Base-by-base conservation (phyloP, 1,140 invertebrate genomes). In the Neodiprion virginianus region DNA sequence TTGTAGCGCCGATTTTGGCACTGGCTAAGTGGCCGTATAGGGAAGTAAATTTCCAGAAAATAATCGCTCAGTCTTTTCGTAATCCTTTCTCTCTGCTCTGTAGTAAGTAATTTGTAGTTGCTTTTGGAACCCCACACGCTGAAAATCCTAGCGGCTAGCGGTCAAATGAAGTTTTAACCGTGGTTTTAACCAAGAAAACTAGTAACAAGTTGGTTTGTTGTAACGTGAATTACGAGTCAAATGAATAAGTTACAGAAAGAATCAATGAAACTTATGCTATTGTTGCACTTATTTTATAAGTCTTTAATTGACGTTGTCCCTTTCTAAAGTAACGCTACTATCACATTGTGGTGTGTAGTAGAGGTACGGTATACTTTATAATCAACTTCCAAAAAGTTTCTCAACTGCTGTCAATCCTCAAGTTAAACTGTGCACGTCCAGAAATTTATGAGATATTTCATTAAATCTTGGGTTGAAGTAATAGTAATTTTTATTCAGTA, bases 171-270 rank as follows among this genome's bases (percentile, higher is more conserved):
- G 17, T 66, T n/a, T 66, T 7, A 40, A 40, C 28, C 28, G 5
- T 21, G 17, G 17, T 21, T 21, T 3, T 40, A 40, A 40, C 28
- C 5, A 40, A 40, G 5, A 40, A 40, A 40, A 40, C 5, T 40
- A 40, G 28, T 40, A 40, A 66, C 17, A n/a, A 66, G 17, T 5
- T 66, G 17, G 1, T n/a, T 66, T 5, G 14, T n/a, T 66, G 17
- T 3, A 66, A n/a, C 1, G 1, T n/a, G 14, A 66, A n/a, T n/a
- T 66, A 66, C 17, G 7, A n/a, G 17, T 66, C 14, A n/a, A 66
- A n/a, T n/a, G 80, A 80, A 28, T 81, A 75, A 81, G 23, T 68
- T 48, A 53, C 9, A 69, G 12, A 71, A 50, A 61, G 50, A 72
- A 61, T 65, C 10, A 61, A 71, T 72, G 12, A 28, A 61, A 23